Conservation (phyloP, 2,888 invertebrate genomes). For the Metallyticus violacea region DNA sequence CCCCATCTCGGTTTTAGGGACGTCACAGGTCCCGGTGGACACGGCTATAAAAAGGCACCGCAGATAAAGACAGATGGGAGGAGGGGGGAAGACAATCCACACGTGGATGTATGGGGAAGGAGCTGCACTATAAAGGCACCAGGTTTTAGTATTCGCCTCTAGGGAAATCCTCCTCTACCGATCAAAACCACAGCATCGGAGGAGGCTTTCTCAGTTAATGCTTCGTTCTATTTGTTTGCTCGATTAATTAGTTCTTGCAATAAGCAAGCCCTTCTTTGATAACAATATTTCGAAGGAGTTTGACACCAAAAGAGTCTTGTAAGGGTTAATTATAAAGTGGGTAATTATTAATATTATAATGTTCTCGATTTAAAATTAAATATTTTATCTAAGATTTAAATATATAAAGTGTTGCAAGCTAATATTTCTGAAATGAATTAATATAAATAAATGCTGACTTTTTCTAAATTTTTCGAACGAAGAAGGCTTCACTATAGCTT, state of each 20-base stretch:
- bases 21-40: slow-evolving; percentile 20
- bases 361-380: too few relatives aligned
- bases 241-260: not conserved
- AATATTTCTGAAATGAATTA: too few relatives aligned
- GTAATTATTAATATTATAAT: too few relatives aligned
- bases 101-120: not conserved
- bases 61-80: slow-evolving; percentile 22
- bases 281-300: too few relatives aligned
- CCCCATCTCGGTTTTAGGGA: slow-evolving; percentile 8
- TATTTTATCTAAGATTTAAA: too few relatives aligned
- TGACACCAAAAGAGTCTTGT: too few relatives aligned
- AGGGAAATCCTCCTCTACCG: slow-evolving; percentile 6
- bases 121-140: slow-evolving; percentile 21
- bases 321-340: too few relatives aligned
- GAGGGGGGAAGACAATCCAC: not conserved
- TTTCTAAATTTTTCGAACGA: too few relatives aligned
- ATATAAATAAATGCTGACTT: too few relatives aligned
- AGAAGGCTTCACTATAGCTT: too few relatives aligned
- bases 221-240: not conserved
- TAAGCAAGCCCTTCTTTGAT: too few relatives aligned
- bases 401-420: too few relatives aligned
- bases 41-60: slow-evolving; percentile 19
- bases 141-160: slow-evolving; percentile 21
- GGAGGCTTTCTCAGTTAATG: not conserved
- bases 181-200: not conserved